Evolutionary conservation across 1,140 invertebrate species (phyloP), one percentile per base, ranked within the genome.

Genomic region (Drosophila asahinai): DNA sequence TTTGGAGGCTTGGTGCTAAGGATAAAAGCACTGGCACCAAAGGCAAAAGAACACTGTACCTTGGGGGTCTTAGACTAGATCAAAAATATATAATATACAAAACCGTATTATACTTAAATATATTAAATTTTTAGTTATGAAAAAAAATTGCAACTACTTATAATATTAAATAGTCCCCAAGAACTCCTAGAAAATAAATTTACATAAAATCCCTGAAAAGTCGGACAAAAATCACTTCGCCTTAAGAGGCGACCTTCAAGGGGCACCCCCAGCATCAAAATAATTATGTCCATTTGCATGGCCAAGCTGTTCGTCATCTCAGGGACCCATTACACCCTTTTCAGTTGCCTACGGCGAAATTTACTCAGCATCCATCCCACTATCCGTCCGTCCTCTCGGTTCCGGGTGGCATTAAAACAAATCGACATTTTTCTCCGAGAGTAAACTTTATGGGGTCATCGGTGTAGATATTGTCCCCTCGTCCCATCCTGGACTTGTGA

Each of bases 211-310:
- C 30, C 17, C 9, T 9, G 17, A 7, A 36, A 36, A 36, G 5
- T 19, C 11, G 8, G 0, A 12, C 9, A 30, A 5, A 22, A 9
- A 9, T 3, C 17, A 22, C 17, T 19, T 15, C 1, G 2, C 5
- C 6, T 33, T 19, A 8, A 5, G 6, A 14, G 11, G 33, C 36
- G 14, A 83, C 70, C 61, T 60, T 42, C 33, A 25, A 55, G 47
- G 61, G 47, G 40, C 47, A 36, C 60, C 63, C 30, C 33, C 33
- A 51, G 19, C 54, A 49, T 59, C 72, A 40, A 87, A 87, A 89
- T 87, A 89, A 87, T 87, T 89, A 70, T 77, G 84, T 89, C 77
- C 81, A 87, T 87, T 87, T 89, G 54, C 67, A 80, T 78, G 83
- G 57, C 66, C 57, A 68, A 76, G 67, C 78, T 82, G 79, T 63